Conservation (phyloP, 1,140 invertebrate species). For the Lasioglossum albipes region DNA sequence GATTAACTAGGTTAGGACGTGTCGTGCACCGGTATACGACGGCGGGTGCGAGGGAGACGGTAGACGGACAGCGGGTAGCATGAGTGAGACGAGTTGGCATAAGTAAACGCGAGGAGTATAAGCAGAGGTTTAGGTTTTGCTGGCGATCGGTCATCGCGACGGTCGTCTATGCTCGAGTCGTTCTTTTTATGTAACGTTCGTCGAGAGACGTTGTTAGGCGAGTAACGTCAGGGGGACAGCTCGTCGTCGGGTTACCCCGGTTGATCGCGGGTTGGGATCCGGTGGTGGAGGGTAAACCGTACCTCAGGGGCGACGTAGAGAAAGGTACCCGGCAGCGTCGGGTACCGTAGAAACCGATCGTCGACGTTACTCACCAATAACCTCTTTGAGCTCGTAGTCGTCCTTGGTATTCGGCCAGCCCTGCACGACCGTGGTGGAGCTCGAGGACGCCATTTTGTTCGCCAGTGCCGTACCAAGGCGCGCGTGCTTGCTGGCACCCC, state of each 20-base stretch:
- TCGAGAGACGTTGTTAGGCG: not conserved
- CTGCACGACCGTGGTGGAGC: conserved; percentile 81
- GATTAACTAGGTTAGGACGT: conserved; percentile 60
- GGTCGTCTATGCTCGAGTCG: not conserved
- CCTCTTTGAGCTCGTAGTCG: conserved; percentile 96
- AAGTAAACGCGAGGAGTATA: not conserved
- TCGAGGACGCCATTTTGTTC: conserved; percentile 86
- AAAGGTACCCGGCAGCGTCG: no score
- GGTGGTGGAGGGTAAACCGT: no score
- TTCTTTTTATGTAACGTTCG: conserved; percentile 8
- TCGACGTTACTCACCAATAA: conserved; percentile 88
- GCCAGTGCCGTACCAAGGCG: conserved; percentile 82
- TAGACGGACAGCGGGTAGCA: no score
- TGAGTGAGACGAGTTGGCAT: not conserved
- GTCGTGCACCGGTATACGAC: conserved; percentile 39
- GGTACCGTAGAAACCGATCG: not conserved
- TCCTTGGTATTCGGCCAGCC: conserved; percentile 96
- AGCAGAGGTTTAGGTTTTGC: no score
- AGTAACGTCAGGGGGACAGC: conserved; percentile 18
- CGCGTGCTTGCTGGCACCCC: conserved; percentile 68
- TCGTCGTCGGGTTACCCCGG: conserved; percentile 13
- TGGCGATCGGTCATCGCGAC: no score
- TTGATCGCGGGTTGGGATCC: not conserved
- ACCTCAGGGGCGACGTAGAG: no score
- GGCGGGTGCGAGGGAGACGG: conserved; percentile 25